Evolutionary conservation across 1,140 invertebrate genomes (phyloP).

Genomic region (Nebria ingens): DNA sequence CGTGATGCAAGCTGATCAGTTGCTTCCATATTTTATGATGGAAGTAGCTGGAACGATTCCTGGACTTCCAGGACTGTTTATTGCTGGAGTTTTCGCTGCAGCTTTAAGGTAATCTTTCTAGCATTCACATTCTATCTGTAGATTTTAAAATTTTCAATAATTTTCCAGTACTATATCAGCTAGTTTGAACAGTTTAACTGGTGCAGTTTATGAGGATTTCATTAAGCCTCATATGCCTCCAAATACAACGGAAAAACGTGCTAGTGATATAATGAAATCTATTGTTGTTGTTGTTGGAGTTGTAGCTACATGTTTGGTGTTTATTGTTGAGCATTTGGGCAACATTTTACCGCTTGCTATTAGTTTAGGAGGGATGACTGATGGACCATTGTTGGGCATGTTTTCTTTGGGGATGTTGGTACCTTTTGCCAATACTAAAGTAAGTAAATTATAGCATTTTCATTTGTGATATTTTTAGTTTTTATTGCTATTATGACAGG

Average conservation of each 20-base stretch:
- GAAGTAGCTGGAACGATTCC: conserved; percentile 34
- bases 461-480: too few species aligned
- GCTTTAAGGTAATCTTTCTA: conserved; percentile 38
- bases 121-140: conserved; percentile 8
- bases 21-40: conserved; percentile 41
- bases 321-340: conserved; percentile 35
- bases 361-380: neutral
- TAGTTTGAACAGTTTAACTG: conserved; percentile 68
- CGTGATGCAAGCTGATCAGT: conserved; percentile 31
- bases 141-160: neutral
- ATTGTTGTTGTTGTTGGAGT: conserved; percentile 32
- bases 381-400: neutral
- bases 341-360: neutral
- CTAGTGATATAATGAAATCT: conserved; percentile 32
- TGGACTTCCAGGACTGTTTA: conserved; percentile 46
- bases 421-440: neutral
- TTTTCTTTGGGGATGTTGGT: neutral
- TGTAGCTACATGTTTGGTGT: conserved; percentile 40
- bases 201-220: conserved; percentile 61
- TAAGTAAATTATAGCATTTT: too few species aligned
- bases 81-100: conserved; percentile 48
- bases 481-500: too few species aligned
- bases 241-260: conserved; percentile 25
- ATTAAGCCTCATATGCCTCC: conserved; percentile 37
- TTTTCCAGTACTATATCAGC: conserved; percentile 51